A percentile compares a stretch with the other conserved stretches of the same genome.
Evolutionary conservation across 2,113 vertebrate genomes (phyloP).

Genomic region (Stegostoma tigrinum): DNA sequence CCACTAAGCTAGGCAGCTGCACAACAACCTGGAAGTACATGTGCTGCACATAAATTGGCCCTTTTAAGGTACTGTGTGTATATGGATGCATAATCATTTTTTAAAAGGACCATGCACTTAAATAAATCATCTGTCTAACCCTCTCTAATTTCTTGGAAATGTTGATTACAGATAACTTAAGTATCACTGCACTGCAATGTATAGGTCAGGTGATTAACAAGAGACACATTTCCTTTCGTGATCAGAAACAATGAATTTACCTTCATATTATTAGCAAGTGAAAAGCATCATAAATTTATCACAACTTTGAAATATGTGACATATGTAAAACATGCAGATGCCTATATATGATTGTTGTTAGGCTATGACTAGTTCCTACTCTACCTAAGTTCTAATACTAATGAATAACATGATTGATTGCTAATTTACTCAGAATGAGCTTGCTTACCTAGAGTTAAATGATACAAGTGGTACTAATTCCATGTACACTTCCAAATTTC

Average conservation of each 20-base stretch:
- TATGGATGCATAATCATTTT: background rate
- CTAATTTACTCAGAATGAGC: background rate
- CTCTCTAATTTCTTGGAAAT: background rate
- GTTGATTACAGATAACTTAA: background rate
- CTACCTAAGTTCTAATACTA: background rate
- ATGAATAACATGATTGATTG: background rate
- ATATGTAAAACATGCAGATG: background rate
- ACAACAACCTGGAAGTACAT: background rate
- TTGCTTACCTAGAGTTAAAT: background rate
- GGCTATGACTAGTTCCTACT: background rate
- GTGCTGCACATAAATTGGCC: background rate
- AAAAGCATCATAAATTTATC: background rate
- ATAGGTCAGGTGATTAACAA: background rate
- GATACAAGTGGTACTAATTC: background rate
- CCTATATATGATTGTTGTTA: background rate
- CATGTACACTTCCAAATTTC: background rate
- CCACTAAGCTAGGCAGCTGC: no score
- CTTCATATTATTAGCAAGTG: background rate
- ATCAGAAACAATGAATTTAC: background rate
- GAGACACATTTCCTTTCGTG: background rate
- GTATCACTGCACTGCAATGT: background rate
- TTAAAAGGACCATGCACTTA: background rate
- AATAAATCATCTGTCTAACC: background rate
- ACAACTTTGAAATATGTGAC: background rate
- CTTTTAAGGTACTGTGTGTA: background rate